phyloP scores from a whole-genome alignment of 2,888 invertebrate genomes.

The Sepiola atlantica region DNA sequence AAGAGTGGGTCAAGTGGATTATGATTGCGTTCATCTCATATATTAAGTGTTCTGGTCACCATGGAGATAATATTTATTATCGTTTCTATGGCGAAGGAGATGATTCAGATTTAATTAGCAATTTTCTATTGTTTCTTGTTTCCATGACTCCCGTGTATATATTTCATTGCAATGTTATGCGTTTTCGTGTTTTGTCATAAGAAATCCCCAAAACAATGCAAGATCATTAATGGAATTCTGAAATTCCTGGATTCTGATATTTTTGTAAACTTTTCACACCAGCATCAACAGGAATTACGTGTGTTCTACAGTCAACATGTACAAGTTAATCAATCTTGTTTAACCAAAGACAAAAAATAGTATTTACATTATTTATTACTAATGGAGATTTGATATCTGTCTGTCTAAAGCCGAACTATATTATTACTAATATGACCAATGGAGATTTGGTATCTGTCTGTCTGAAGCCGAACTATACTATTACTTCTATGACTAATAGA shows the following conservation, averaged over 20 bases:
- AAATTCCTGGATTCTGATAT: no score
- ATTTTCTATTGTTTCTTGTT: background rate
- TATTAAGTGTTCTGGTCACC: background rate
- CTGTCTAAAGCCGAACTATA: no score
- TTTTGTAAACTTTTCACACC: no score
- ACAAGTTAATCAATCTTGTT: background rate
- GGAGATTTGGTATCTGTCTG: no score
- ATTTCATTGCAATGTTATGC: background rate
- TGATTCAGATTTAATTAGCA: background rate
- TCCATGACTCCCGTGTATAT: background rate
- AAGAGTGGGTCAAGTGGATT: no score
- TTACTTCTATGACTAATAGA: no score
- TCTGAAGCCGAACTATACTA: no score
- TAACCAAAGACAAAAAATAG: background rate
- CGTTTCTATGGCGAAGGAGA: background rate
- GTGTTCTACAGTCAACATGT: background rate
- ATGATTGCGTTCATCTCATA: background rate
- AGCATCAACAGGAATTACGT: background rate
- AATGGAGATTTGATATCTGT: no score
- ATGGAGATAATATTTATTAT: background rate
- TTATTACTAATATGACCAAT: no score
- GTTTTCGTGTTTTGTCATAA: background rate
- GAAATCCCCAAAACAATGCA: background rate
- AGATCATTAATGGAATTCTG: background rate
- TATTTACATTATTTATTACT: no score